Conservation (phyloP, 92 coral and sea anemone species). For the Muricea muricata region DNA sequence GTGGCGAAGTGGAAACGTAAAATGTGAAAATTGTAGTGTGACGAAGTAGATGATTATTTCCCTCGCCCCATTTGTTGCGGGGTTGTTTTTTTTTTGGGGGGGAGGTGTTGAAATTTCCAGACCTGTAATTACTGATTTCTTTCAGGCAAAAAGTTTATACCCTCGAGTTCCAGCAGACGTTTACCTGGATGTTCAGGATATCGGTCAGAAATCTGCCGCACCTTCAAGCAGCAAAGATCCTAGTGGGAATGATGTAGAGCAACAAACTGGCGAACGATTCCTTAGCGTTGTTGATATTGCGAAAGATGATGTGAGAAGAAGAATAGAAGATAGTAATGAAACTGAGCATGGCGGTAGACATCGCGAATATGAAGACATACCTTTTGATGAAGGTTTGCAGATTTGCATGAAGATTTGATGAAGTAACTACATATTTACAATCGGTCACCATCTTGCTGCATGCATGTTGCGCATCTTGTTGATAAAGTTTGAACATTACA, state of each 20-base stretch:
- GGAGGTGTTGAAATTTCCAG: too few relatives aligned
- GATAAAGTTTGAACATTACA: too few relatives aligned
- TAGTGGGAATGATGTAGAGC: not conserved
- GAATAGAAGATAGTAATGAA: not conserved
- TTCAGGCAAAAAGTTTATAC: constrained; percentile 12
- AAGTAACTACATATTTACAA: too few relatives aligned
- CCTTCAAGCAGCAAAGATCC: not conserved
- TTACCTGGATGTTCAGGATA: constrained; percentile 7
- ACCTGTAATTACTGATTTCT: not conserved
- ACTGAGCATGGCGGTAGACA: not conserved
- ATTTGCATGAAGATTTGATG: not conserved
- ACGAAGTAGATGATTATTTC: too few relatives aligned
- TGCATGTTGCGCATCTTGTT: too few relatives aligned
- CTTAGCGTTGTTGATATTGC: constrained; percentile 94
- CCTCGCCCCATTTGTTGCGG: too few relatives aligned
- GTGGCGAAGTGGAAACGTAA: too few relatives aligned
- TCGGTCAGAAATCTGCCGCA: not conserved
- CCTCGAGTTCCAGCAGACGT: constrained; percentile 42
- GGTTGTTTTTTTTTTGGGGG: too few relatives aligned
- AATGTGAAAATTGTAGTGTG: too few relatives aligned
- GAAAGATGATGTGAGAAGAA: constrained; percentile 46
- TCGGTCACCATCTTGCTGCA: too few relatives aligned
- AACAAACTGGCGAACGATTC: constrained; percentile 52
- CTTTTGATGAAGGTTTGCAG: not conserved
- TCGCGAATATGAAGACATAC: not conserved